Evolutionary conservation across 2,888 invertebrate species (phyloP).

Genomic region (Drosophila prolongata): DNA sequence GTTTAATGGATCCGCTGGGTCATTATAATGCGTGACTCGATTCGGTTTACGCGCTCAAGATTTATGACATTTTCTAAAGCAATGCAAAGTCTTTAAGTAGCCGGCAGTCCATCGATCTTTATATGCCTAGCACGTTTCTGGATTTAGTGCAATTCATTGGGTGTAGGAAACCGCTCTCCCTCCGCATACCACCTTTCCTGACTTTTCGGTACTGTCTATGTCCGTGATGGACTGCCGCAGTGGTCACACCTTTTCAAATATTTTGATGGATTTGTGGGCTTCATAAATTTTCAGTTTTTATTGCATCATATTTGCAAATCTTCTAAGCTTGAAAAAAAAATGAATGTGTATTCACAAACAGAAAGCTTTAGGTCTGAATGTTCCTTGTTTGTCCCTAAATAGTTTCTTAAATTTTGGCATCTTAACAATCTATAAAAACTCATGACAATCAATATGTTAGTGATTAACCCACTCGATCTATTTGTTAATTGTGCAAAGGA

Average conservation of each 20-base stretch:
- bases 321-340: background rate
- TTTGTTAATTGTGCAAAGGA: constrained; percentile 16
- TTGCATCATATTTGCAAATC: constrained; percentile 29
- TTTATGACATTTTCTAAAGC: constrained; percentile 66
- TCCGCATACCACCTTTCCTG: background rate
- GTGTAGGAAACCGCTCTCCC: constrained; percentile 41
- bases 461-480: background rate
- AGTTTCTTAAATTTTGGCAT: background rate
- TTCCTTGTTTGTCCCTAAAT: background rate
- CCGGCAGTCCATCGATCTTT: constrained; percentile 39
- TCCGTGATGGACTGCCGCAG: constrained; percentile 29
- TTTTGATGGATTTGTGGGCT: constrained; percentile 52
- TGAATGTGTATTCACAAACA: background rate
- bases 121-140: constrained; percentile 57
- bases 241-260: constrained; percentile 56
- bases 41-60: constrained; percentile 47
- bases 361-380: background rate
- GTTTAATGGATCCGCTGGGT: constrained; percentile 21
- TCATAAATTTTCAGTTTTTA: constrained; percentile 30
- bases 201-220: constrained; percentile 17
- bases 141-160: constrained; percentile 72
- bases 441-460: background rate
- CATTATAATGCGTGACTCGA: constrained; percentile 66
- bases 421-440: background rate
- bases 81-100: constrained; percentile 37